These are phyloP conservation scores for Ibidorhyncha struthersii DNA, from an alignment of 2,113 vertebrate genomes.

Conservation along the genomic window DNA sequence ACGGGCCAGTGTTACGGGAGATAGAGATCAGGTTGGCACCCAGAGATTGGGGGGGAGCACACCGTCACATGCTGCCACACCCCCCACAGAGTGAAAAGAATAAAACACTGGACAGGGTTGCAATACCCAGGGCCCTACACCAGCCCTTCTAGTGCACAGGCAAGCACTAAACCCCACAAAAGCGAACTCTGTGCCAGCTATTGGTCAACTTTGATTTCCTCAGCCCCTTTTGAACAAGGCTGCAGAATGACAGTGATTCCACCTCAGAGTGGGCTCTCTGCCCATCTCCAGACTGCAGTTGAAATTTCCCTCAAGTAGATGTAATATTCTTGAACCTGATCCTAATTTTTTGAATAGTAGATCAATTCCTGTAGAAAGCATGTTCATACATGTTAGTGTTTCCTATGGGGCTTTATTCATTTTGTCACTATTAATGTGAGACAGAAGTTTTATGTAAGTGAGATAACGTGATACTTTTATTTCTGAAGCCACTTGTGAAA, in stretches of 20 bases:
- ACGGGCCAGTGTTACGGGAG: too few relatives aligned
- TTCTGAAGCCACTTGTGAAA: background rate
- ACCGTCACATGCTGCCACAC: too few relatives aligned
- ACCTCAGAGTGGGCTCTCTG: background rate
- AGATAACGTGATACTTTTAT: background rate
- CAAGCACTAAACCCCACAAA: rapidly evolving
- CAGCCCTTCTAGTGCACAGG: rapidly evolving
- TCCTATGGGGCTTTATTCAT: background rate
- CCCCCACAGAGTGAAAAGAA: background rate
- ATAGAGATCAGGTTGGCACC: too few relatives aligned
- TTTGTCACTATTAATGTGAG: constrained; percentile 1
- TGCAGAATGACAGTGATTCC: background rate
- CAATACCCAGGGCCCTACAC: background rate
- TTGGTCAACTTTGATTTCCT: background rate
- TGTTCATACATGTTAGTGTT: background rate
- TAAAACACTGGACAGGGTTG: background rate
- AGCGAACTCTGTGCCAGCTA: background rate
- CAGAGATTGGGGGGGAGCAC: too few relatives aligned
- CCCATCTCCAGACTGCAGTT: background rate
- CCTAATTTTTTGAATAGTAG: background rate
- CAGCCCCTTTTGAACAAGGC: background rate
- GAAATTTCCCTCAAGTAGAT: background rate
- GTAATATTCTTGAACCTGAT: background rate
- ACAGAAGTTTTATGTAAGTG: background rate
- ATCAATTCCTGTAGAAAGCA: background rate